These are phyloP conservation scores for Lepidocyrtoides sp. DNA, from an alignment of 2,888 invertebrate genomes.

Conservation along the genomic window DNA sequence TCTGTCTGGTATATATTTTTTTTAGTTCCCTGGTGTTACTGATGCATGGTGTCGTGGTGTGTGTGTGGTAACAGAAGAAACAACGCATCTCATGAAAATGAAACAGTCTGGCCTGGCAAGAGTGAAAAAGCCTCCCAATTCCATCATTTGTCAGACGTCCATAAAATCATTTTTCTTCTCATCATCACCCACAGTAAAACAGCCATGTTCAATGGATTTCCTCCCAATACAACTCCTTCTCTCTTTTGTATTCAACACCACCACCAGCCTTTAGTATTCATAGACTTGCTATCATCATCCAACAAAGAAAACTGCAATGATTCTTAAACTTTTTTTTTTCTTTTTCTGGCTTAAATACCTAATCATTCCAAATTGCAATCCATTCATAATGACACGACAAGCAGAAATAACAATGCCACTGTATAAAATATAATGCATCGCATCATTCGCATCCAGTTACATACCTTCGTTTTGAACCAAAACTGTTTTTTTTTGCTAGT, in stretches of 20 bases:
- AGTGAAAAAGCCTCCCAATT: constrained; percentile 26
- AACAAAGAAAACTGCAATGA: background rate
- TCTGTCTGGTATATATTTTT: background rate
- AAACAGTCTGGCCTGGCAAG: background rate
- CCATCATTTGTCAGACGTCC: constrained; percentile 72
- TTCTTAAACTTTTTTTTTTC: background rate
- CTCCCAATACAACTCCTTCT: background rate
- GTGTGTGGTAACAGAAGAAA: too few relatives aligned
- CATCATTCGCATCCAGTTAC: background rate
- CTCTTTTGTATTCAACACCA: too few relatives aligned
- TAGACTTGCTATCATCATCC: background rate
- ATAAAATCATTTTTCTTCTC: constrained; percentile 64
- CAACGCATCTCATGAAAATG: constrained; percentile 48
- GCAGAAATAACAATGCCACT: background rate
- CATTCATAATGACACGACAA: background rate
- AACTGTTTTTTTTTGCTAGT: too few relatives aligned
- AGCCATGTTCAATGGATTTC: background rate
- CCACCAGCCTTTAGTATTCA: too few relatives aligned
- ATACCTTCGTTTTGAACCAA: background rate
- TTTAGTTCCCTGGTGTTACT: background rate
- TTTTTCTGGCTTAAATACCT: too few relatives aligned
- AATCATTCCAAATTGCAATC: too few relatives aligned
- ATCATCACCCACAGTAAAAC: background rate
- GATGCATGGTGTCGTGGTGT: too few relatives aligned
- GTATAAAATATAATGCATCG: background rate